A percentile compares a stretch with the other conserved stretches of the same genome.
phyloP scores from a whole-genome alignment of 1,140 invertebrate genomes.

The Camponotus pennsylvanicus region DNA sequence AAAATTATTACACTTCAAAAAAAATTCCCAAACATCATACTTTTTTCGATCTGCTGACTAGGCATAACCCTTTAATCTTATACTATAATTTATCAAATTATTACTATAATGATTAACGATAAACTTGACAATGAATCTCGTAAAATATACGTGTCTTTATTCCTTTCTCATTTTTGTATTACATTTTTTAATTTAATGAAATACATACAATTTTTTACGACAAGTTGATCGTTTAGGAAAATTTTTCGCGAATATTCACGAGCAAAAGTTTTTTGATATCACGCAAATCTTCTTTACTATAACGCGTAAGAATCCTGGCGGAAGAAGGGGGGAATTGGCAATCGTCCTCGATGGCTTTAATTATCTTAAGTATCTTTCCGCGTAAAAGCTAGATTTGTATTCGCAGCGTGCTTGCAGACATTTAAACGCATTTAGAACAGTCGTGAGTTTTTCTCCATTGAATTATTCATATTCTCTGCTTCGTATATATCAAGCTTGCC shows the following conservation, averaged over 20 bases:
- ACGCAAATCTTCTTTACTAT: neutral
- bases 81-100: neutral
- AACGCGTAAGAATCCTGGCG: neutral
- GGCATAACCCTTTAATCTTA: neutral
- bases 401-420: conserved; percentile 43
- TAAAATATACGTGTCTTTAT: neutral
- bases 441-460: conserved; percentile 26
- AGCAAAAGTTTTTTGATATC: neutral
- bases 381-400: conserved; percentile 45
- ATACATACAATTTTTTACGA: neutral
- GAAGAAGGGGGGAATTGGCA: too few species aligned
- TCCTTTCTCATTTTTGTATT: neutral
- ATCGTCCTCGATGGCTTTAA: neutral
- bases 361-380: conserved; percentile 21
- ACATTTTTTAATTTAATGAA: neutral
- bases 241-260: neutral
- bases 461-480: conserved; percentile 56
- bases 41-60: too few species aligned
- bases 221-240: neutral
- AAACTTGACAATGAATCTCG: neutral
- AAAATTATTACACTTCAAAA: too few species aligned
- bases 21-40: too few species aligned
- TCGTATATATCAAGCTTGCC: conserved; percentile 30
- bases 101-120: neutral
- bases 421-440: conserved; percentile 60